Percentiles rank a stretch among this genome's conserved stretches.
phyloP scores from a whole-genome alignment of 2,797 vertebrate species.

The Macrochelys suwanniensis region DNA sequence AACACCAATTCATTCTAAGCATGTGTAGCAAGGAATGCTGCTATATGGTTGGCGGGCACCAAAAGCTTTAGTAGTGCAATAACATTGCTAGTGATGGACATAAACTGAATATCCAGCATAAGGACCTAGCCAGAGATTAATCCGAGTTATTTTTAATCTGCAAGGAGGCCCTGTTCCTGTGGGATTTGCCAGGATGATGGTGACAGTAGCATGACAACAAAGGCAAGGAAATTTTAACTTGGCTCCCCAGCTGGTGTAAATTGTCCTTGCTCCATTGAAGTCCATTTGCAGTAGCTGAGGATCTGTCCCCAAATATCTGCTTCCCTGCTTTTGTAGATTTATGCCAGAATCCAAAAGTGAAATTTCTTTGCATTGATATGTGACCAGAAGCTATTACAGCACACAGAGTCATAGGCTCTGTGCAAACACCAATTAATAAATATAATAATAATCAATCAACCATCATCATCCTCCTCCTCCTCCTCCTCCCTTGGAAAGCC shows the following conservation, averaged over 20 bases:
- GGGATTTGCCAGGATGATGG: no score
- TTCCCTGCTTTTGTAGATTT: background rate
- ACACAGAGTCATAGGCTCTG: background rate
- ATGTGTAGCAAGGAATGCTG: no score
- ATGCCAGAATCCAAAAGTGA: background rate
- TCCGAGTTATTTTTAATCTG: no score
- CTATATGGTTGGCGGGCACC: no score
- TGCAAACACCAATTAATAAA: background rate
- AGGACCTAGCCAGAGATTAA: no score
- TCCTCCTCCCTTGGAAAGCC: background rate
- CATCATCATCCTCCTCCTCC: no score
- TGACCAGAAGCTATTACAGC: fast-evolving
- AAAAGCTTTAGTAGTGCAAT: no score
- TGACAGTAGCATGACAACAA: background rate
- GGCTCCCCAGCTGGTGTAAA: background rate
- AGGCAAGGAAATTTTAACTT: background rate
- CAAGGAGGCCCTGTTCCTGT: no score
- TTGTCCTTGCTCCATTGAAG: background rate
- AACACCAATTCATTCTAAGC: no score
- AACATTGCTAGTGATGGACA: no score
- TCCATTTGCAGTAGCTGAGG: background rate
- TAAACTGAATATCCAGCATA: no score
- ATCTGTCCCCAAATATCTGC: background rate
- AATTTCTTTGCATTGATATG: background rate
- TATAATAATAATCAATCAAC: background rate